These are phyloP conservation scores for Drosophila kanekoi DNA, from an alignment of 2,888 invertebrate genomes.

Conservation along the genomic window DNA sequence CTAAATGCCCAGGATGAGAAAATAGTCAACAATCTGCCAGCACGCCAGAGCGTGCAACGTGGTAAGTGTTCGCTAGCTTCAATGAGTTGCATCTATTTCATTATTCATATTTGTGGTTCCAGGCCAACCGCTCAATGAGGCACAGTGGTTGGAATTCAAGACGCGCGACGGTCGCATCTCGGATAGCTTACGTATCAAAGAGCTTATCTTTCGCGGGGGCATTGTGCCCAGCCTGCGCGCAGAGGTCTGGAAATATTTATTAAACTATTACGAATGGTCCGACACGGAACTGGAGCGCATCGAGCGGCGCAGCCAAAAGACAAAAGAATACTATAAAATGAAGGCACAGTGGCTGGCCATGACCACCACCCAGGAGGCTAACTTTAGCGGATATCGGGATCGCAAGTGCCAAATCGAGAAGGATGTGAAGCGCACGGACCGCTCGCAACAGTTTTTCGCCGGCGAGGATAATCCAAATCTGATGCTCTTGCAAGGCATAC, in stretches of 20 bases:
- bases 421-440: conserved; percentile 98
- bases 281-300: conserved; percentile 90
- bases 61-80: conserved; percentile 54
- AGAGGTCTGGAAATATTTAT: conserved; percentile 97
- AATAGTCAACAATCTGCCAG: conserved; percentile 78
- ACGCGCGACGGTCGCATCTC: conserved; percentile 92
- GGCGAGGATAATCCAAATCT: conserved; percentile 97
- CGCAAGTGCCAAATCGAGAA: conserved; percentile 98
- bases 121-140: conserved; percentile 90
- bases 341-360: conserved; percentile 98
- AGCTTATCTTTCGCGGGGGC: conserved; percentile 96
- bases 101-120: not conserved
- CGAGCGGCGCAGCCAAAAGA: conserved; percentile 89
- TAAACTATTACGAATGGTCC: conserved; percentile 95
- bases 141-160: conserved; percentile 93
- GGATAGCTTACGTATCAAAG: conserved; percentile 91
- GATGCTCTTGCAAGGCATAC: conserved; percentile 93
- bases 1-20: conserved; percentile 80
- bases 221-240: conserved; percentile 90
- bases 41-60: conserved; percentile 76
- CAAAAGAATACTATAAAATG: conserved; percentile 96
- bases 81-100: not conserved
- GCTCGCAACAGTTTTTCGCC: conserved; percentile 95
- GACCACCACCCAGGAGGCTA: conserved; percentile 93
- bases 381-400: conserved; percentile 95